Base-by-base conservation (phyloP, 2,888 invertebrate genomes). In the Notodonta ziczac region DNA sequence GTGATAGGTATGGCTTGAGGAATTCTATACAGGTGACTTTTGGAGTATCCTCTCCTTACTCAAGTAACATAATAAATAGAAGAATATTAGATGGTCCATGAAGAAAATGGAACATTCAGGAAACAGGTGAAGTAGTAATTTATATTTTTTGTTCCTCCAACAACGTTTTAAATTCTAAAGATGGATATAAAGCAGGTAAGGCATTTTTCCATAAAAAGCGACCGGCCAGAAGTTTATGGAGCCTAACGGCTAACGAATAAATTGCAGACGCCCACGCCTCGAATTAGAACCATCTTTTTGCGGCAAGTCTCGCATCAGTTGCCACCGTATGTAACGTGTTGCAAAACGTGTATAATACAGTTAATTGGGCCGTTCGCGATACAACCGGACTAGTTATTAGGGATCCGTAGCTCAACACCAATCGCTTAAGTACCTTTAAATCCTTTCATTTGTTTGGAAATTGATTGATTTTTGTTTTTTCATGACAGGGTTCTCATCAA, bases 331-430 rank as follows among this genome's bases (percentile, higher is more conserved):
- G 69, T 69, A 72, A 74, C 59, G 64, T n/a, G 67, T 78, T 77
- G 72, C 73, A 63, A 76, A 73, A 78, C 62, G 65, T 57, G 59
- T 69, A 67, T 73, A 72, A 72, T 68, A 59, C 66, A 59, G 62
- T 60, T 74, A 69, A 71, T 72, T 73, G 53, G 66, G 52, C 53
- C 46, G 40, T 14, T 14, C 40, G 52, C 54, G 62, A 62, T 60
- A 68, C 40, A 13, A 56, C 24, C n/a, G 35, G 56, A 55, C 56
- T 56, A 1, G 56, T 42, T 44, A 44, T 44, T 24, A 24, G 13
- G 44, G 44, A 42, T 44, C 44, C 16, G 40, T 55, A 3, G 13
- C 2, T 5, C 16, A 40, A 53, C n/a, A 53, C 14, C 2, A 35
- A 35, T 12, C 12, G 24, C 5, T 24, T 51, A 12, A 16, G 5